Conservation (phyloP, 2,797 vertebrate species). For the Xenops minutus region DNA sequence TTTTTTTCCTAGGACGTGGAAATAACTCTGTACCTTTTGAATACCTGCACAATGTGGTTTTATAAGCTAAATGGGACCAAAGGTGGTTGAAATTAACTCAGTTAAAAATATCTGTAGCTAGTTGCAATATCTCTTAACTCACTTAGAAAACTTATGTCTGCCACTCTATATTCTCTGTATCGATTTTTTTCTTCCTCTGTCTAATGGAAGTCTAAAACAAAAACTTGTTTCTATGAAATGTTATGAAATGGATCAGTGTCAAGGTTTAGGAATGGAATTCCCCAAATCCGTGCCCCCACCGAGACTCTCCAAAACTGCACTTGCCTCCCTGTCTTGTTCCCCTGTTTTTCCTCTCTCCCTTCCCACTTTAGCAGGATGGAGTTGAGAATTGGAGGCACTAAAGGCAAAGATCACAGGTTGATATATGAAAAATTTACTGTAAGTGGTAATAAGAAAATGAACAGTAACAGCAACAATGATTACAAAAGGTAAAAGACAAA, state of each 20-base stretch:
- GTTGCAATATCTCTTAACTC: not conserved
- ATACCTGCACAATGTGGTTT: not conserved
- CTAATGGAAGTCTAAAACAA: not conserved
- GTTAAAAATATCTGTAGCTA: not conserved
- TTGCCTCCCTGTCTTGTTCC: rapidly evolving
- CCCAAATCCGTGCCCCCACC: not conserved
- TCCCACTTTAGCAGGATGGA: not conserved
- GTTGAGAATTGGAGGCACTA: not conserved
- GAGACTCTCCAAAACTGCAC: not conserved
- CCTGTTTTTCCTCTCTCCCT: rapidly evolving
- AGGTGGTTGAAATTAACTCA: not conserved
- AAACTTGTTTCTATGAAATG: not conserved
- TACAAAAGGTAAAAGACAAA: not conserved
- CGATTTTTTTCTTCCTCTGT: not conserved
- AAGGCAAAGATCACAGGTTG: not conserved
- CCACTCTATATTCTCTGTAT: not conserved
- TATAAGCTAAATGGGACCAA: not conserved
- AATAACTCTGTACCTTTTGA: not conserved
- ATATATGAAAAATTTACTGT: not conserved
- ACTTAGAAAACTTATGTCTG: not conserved
- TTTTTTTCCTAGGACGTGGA: not conserved
- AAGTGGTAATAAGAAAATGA: not conserved
- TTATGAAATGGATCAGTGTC: not conserved
- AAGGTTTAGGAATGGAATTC: not conserved
- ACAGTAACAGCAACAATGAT: not conserved